These are phyloP conservation scores for Porites evermanni DNA, from an alignment of 92 coral and sea anemone species.

Conservation along the genomic window DNA sequence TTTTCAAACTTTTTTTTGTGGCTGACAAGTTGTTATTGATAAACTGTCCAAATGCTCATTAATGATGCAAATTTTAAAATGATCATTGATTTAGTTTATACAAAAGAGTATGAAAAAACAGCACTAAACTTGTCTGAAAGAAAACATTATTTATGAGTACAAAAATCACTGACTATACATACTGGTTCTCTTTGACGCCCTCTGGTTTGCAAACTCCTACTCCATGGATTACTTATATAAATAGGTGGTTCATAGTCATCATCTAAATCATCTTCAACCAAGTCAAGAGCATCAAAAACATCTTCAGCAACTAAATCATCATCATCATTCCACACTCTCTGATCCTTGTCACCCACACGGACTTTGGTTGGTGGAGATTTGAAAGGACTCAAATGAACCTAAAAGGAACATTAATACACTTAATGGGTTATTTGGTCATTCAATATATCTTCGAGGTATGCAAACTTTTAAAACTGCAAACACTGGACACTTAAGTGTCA, in stretches of 20 bases:
- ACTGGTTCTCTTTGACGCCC: constrained; percentile 8
- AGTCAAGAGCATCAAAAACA: constrained; percentile 50
- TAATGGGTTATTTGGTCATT: background rate
- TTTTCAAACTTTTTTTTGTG: background rate
- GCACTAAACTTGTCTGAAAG: no score
- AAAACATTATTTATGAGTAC: background rate
- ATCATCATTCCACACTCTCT: constrained; percentile 89
- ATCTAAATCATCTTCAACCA: constrained; percentile 65
- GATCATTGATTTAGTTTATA: constrained; percentile 5
- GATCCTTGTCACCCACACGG: constrained; percentile 89
- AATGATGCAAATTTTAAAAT: constrained; percentile 21
- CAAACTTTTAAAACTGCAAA: background rate
- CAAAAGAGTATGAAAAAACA: background rate
- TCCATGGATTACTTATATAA: constrained; percentile 54
- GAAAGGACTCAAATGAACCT: constrained; percentile 83
- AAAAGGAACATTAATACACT: background rate
- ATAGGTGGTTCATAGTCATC: constrained; percentile 82
- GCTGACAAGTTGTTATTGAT: background rate
- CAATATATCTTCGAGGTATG: background rate
- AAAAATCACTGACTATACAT: background rate
- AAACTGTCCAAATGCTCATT: background rate
- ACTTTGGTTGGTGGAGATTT: constrained; percentile 92
- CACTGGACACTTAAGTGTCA: constrained; percentile 2
- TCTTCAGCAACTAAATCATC: constrained; percentile 77
- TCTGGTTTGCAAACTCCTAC: constrained; percentile 14